Evolutionary conservation across 2,888 invertebrate genomes (phyloP).

Genomic region (Antheraea yamamai): DNA sequence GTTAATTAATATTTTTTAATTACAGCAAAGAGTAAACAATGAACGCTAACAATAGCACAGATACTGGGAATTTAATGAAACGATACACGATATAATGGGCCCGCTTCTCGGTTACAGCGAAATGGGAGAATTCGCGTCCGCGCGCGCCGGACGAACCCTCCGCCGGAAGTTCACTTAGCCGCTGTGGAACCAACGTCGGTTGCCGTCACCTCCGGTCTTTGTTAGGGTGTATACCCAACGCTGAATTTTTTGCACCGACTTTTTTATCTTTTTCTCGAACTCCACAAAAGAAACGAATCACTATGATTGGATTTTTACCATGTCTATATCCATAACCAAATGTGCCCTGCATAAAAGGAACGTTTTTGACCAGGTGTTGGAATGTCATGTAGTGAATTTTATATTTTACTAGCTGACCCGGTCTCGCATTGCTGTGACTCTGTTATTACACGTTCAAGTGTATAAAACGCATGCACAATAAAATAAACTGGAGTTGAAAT

Average conservation of each 20-base stretch:
- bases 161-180: constrained; percentile 74
- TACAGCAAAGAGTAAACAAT: constrained; percentile 19
- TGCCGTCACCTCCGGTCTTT: constrained; percentile 52
- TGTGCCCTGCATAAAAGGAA: no score
- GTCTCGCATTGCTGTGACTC: no score
- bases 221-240: constrained; percentile 25
- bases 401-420: no score
- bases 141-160: constrained; percentile 49
- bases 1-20: background rate
- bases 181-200: constrained; percentile 57
- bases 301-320: no score
- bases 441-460: no score
- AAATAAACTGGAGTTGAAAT: no score
- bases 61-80: constrained; percentile 37
- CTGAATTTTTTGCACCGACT: constrained; percentile 22
- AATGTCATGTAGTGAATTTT: no score
- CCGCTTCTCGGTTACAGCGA: constrained; percentile 57
- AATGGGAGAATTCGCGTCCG: constrained; percentile 67
- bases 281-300: background rate
- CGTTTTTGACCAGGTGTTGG: no score
- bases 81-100: constrained; percentile 63
- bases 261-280: background rate
- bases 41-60: constrained; percentile 16
- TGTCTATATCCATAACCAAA: no score
- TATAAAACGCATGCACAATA: no score